Conservation (phyloP, 37 sponge, comb jelly and placozoan genomes). For the Geodia barretti region DNA sequence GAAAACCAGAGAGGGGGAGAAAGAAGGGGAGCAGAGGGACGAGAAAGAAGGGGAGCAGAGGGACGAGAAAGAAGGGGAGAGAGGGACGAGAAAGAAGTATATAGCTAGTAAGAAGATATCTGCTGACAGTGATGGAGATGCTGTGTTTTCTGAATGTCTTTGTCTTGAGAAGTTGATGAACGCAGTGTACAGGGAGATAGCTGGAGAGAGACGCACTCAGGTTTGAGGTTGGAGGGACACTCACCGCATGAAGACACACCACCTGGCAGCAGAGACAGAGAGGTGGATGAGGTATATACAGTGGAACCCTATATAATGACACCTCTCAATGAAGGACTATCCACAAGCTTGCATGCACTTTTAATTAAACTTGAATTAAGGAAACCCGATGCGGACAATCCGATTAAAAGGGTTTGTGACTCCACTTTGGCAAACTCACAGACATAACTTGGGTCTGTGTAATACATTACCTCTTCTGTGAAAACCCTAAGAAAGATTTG, state of each 20-base stretch:
- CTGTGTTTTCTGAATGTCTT: slow-evolving; percentile 71
- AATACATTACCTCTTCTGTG: slow-evolving; percentile 53
- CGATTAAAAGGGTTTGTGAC: too few relatives aligned
- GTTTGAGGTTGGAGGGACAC: slow-evolving; percentile 71
- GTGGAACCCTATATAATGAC: too few relatives aligned
- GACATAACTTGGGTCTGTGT: not conserved
- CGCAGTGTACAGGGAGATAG: slow-evolving; percentile 86
- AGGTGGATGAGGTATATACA: too few relatives aligned
- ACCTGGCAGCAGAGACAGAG: slow-evolving; percentile 50
- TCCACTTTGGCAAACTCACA: too few relatives aligned
- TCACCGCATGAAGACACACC: slow-evolving; percentile 72
- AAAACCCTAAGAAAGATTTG: slow-evolving; percentile 71
- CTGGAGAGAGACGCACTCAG: slow-evolving; percentile 81
- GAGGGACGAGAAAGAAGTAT: not conserved
- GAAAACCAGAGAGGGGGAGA: too few relatives aligned
- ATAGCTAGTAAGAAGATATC: not conserved
- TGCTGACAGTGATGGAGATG: slow-evolving; percentile 68
- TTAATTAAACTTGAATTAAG: too few relatives aligned
- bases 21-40: too few relatives aligned
- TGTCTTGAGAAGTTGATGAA: slow-evolving; percentile 82
- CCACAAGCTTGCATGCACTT: too few relatives aligned
- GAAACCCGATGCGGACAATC: too few relatives aligned
- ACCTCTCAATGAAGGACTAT: too few relatives aligned
- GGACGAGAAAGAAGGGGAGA: not conserved
- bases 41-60: too few relatives aligned